A percentile compares a stretch with the other conserved stretches of the same genome.
phyloP scores from a whole-genome alignment of 1,140 invertebrate species.

The Planococcus citri region DNA sequence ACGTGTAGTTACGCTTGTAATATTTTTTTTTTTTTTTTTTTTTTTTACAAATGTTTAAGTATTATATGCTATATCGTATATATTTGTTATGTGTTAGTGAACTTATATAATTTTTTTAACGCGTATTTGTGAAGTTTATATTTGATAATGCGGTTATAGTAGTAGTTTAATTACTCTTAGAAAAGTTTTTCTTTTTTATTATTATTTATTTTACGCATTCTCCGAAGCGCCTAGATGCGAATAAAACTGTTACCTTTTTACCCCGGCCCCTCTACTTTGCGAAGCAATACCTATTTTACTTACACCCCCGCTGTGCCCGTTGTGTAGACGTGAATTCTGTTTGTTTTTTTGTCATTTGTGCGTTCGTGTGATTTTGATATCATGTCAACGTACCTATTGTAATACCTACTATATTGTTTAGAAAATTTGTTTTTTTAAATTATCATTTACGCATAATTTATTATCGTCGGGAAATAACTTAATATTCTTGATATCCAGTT shows the following conservation, averaged over 20 bases:
- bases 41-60: not conserved
- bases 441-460: too few relatives aligned
- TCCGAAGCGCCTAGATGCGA: not conserved
- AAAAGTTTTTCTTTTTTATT: too few relatives aligned
- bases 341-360: too few relatives aligned
- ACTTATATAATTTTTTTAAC: not conserved
- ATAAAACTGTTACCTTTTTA: not conserved
- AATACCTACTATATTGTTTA: not conserved
- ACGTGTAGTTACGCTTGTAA: not conserved
- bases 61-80: not conserved
- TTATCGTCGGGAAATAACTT: not conserved
- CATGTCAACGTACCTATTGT: constrained; percentile 5
- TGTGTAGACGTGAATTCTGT: not conserved
- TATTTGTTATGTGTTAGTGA: not conserved
- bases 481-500: not conserved
- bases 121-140: not conserved
- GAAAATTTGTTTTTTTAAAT: not conserved
- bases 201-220: not conserved
- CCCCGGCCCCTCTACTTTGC: not conserved
- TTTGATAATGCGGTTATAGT: too few relatives aligned
- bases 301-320: not conserved
- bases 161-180: too few relatives aligned
- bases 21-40: not conserved
- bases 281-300: not conserved
- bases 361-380: not conserved